phyloP scores from a whole-genome alignment of 1,140 invertebrate species.

The Conus betulinus region DNA sequence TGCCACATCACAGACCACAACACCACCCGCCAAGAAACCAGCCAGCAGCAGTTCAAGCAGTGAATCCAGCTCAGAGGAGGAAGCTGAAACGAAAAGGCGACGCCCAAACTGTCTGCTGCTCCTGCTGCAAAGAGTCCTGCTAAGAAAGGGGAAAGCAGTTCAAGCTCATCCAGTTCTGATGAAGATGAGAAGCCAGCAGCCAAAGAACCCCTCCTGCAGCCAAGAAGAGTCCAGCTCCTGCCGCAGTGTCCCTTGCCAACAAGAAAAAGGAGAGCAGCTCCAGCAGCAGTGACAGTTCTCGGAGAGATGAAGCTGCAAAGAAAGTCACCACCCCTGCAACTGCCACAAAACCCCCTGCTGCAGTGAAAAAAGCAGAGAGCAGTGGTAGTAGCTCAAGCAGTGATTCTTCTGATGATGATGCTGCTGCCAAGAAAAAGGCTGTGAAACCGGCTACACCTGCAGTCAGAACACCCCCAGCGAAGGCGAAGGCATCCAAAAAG shows the following conservation, averaged over 20 bases:
- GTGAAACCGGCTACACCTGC: constrained; percentile 6
- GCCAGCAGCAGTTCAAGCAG: constrained; percentile 36
- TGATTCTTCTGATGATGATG: constrained; percentile 41
- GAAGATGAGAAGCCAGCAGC: constrained; percentile 37
- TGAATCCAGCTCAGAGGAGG: constrained; percentile 45
- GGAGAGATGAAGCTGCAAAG: constrained; percentile 40
- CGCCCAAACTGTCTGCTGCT: background rate
- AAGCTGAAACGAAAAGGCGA: constrained; percentile 4
- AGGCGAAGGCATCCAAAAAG: constrained; percentile 29
- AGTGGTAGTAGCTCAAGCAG: background rate
- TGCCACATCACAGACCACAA: constrained; percentile 32
- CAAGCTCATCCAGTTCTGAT: constrained; percentile 40
- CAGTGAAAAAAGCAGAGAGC: constrained; percentile 28
- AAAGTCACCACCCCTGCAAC: constrained; percentile 28
- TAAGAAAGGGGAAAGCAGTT: constrained; percentile 18
- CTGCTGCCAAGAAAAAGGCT: constrained; percentile 27
- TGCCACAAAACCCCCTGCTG: constrained; percentile 23
- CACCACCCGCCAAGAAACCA: constrained; percentile 25
- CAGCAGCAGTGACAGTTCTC: constrained; percentile 41
- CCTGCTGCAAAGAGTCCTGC: constrained; percentile 15
- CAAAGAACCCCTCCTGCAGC: background rate
- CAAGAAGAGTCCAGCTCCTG: background rate
- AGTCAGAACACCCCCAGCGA: constrained; percentile 26
- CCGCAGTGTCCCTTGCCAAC: background rate
- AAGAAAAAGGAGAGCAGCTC: constrained; percentile 9